A percentile compares a stretch with the other conserved stretches of the same genome.
phyloP scores from a whole-genome alignment of 2,888 invertebrate genomes.

The Perithous albicinctus region DNA sequence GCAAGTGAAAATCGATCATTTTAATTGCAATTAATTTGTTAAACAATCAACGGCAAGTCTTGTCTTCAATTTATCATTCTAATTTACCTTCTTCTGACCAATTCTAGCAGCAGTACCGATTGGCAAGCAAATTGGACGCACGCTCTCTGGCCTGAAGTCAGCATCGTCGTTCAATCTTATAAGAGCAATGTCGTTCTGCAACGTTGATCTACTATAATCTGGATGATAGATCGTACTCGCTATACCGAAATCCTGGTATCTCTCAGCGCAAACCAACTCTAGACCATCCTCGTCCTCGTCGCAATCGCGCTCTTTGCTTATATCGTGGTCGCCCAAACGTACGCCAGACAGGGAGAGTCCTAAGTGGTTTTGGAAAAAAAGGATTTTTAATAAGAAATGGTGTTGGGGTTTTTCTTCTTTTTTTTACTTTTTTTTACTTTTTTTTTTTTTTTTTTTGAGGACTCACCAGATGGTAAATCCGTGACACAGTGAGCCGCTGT shows the following conservation, averaged over 20 bases:
- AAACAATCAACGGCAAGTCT: background rate
- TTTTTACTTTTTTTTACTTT: no score
- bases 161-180: constrained; percentile 85
- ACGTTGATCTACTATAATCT: constrained; percentile 85
- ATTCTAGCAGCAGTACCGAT: constrained; percentile 73
- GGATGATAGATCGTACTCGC: constrained; percentile 86
- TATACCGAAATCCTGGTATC: constrained; percentile 86
- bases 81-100: constrained; percentile 73
- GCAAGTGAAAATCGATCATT: no score
- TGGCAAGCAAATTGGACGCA: constrained; percentile 86
- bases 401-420: no score
- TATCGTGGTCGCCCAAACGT: constrained; percentile 88
- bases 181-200: constrained; percentile 88
- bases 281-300: constrained; percentile 85
- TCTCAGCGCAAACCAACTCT: constrained; percentile 83
- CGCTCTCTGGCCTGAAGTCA: constrained; percentile 85
- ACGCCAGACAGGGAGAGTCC: constrained; percentile 84
- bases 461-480: constrained; percentile 77
- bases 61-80: background rate
- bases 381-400: no score
- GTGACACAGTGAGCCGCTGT: constrained; percentile 88
- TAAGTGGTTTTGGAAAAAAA: constrained; percentile 56
- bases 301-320: constrained; percentile 85
- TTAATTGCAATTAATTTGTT: no score
- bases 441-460: no score